Evolutionary conservation across 1,140 invertebrate species (phyloP).

Genomic region (Xylocopa sonorina): DNA sequence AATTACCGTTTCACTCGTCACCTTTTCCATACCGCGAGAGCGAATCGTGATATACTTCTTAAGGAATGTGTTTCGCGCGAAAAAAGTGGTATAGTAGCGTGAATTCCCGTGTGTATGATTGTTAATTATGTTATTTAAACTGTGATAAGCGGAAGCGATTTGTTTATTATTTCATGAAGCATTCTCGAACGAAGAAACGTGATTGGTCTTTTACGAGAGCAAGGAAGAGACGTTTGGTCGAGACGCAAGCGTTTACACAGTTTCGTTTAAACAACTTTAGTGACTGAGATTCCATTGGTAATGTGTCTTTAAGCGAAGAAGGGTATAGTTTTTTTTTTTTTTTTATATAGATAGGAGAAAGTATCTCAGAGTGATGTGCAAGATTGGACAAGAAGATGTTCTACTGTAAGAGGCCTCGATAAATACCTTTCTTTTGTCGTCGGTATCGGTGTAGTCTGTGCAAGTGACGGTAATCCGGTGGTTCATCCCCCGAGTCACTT

Average conservation of each 20-base stretch:
- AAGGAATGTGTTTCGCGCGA: neutral
- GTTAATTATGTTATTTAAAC: slow-evolving; percentile 26
- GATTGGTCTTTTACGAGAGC: neutral
- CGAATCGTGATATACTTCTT: neutral
- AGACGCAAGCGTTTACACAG: neutral
- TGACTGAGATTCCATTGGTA: neutral
- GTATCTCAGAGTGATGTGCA: slow-evolving; percentile 37
- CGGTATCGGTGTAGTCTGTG: slow-evolving; percentile 87
- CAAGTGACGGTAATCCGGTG: slow-evolving; percentile 86
- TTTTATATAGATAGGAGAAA: neutral
- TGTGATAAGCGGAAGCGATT: slow-evolving; percentile 44
- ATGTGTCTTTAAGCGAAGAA: slow-evolving; percentile 34
- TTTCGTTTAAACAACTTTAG: neutral
- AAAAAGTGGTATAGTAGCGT: slow-evolving; percentile 31
- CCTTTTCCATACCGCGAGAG: neutral
- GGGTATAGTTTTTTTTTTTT: too few relatives aligned
- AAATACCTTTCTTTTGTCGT: slow-evolving; percentile 89
- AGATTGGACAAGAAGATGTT: slow-evolving; percentile 25
- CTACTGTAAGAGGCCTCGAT: neutral
- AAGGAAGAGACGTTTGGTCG: neutral
- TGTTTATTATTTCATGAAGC: slow-evolving; percentile 5
- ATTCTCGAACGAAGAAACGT: slow-evolving; percentile 13
- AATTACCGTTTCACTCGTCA: too few relatives aligned
- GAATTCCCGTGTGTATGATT: slow-evolving; percentile 3
- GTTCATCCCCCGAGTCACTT: slow-evolving; percentile 84